A percentile compares a stretch with the other conserved stretches of the same genome.
phyloP scores from a whole-genome alignment of 2,797 vertebrate species.

The Etheostoma perlongum region DNA sequence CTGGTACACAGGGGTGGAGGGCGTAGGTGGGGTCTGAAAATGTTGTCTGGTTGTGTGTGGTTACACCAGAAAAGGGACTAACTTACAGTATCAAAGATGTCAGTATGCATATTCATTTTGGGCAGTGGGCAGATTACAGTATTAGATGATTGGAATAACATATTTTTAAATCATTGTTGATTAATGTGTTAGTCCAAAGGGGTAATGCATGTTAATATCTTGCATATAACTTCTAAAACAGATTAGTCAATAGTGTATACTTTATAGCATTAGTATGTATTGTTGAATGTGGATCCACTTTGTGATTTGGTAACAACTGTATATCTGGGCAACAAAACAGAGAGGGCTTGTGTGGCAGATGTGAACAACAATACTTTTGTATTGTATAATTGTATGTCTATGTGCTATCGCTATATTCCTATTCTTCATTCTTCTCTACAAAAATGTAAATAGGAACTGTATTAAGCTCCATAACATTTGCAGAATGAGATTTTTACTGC shows the following conservation, averaged over 20 bases:
- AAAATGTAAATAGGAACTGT: constrained; percentile 68
- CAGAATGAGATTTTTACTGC: constrained; percentile 68
- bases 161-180: background rate
- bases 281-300: constrained; percentile 7
- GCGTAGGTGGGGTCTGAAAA: too few species aligned
- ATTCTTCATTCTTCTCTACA: constrained; percentile 44
- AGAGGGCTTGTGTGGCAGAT: constrained; percentile 20
- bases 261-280: constrained; percentile 7
- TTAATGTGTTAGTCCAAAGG: constrained; percentile 17
- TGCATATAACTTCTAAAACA: background rate
- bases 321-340: constrained; percentile 14
- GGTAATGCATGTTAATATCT: background rate
- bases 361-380: constrained; percentile 43
- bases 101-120: background rate
- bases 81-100: background rate
- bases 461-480: constrained; percentile 75
- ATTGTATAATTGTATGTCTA: constrained; percentile 49
- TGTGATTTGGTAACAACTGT: constrained; percentile 25
- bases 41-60: background rate
- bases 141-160: constrained; percentile 10
- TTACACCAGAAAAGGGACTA: constrained; percentile 11
- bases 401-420: constrained; percentile 48
- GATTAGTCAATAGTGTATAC: background rate
- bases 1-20: too few species aligned
- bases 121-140: constrained; percentile 1